Base-by-base conservation (phyloP, 2,888 invertebrate genomes). In the Drosophila fulvimacula region DNA sequence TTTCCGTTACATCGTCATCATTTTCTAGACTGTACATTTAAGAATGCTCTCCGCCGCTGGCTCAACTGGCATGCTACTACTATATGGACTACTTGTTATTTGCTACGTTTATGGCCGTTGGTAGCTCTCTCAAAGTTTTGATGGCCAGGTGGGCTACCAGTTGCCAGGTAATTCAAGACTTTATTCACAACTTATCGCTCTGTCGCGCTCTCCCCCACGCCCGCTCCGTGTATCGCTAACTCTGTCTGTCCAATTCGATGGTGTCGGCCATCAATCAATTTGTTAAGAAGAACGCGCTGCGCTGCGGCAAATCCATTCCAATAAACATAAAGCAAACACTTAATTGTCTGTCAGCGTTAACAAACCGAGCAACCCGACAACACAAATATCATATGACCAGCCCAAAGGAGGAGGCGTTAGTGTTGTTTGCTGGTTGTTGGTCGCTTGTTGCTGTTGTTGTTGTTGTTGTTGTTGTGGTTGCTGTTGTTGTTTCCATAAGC, bases 341-440 rank as follows among this genome's bases (percentile, higher is more conserved):
- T 86, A 86, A 86, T 86, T 86, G 85, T 88, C 89, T 86, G 89
- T 89, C 89, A 86, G 84, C 83, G 85, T 86, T 85, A 85, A 85
- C 89, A 89, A 84, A 84, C 89, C 87, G 87, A 87, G 77, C 78
- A 69, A 76, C 79, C 76, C 77, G 77, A 80, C 88, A 88, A 84
- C 84, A 89, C 82, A 89, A 87, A 81, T 89, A 84, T 84, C 84
- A 84, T 81, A 88, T 84, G 83, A 81, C 89, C 83, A 46, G 58
- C 41, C 53, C 51, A 48, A 56, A 52, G 70, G 58, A 64, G 82
- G 70, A 75, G 75, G 76, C 76, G 79, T 76, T 66, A 62, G 55
- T 76, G 79, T 68, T 78, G 75, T 73, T 61, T 63, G 46, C 46
- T 63, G 42, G 58, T 56, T 69, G 34, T 36, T 36, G 21, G 24